Conservation (phyloP, 2,888 invertebrate species). For the Myopa tessellatipennis region DNA sequence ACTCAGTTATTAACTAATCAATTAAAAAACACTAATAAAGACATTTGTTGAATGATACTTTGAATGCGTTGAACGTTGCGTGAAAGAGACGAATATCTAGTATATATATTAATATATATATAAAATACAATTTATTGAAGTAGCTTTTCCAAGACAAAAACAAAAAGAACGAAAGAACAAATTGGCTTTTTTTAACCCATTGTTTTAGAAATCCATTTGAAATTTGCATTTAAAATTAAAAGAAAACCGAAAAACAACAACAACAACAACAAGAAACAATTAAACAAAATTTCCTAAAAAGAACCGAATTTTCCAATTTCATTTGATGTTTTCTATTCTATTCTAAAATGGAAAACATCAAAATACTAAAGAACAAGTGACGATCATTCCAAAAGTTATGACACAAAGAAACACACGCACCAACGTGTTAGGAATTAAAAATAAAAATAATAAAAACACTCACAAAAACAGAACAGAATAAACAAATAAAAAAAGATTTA, state of each 20-base stretch:
- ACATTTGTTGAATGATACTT: not conserved
- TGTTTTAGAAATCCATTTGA: slow-evolving; percentile 18
- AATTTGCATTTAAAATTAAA: slow-evolving; percentile 41
- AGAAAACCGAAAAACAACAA: slow-evolving; percentile 43
- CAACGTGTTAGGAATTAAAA: not conserved
- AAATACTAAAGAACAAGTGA: slow-evolving; percentile 39
- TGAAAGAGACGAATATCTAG: not conserved
- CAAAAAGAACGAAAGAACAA: not conserved
- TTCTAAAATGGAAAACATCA: slow-evolving; percentile 44
- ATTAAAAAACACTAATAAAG: not conserved
- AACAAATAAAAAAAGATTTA: too few species aligned
- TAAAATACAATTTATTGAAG: not conserved
- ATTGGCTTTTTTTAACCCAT: slow-evolving; percentile 30
- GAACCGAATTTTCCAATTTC: slow-evolving; percentile 39
- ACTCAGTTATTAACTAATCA: not conserved
- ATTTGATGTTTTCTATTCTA: slow-evolving; percentile 55
- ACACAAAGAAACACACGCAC: slow-evolving; percentile 24
- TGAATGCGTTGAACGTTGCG: not conserved
- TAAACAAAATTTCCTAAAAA: slow-evolving; percentile 34
- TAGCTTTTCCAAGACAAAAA: not conserved
- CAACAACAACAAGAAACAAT: not conserved
- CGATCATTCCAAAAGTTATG: slow-evolving; percentile 30
- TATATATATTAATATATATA: too few species aligned
- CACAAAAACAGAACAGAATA: slow-evolving; percentile 17
- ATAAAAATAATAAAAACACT: not conserved